Evolutionary conservation across 2,113 vertebrate genomes (phyloP).

Genomic region (Caretta caretta): DNA sequence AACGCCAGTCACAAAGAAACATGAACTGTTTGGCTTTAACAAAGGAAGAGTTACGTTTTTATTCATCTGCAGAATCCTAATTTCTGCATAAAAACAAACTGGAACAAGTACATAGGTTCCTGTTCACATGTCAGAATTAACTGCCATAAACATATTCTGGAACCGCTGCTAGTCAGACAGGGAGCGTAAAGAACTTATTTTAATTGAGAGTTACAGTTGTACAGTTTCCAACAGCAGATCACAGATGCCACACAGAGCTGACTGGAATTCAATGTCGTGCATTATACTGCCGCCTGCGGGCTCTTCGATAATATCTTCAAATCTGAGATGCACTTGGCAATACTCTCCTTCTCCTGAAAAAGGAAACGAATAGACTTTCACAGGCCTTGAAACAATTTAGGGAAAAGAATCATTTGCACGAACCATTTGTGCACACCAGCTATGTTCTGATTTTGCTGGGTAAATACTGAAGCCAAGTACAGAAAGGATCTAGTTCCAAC

Average conservation of each 20-base stretch:
- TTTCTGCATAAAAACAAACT: neutral
- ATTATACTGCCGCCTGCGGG: slow-evolving; percentile 73
- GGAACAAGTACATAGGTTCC: neutral
- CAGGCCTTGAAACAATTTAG: neutral
- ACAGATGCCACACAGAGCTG: accelerated
- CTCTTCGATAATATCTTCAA: slow-evolving; percentile 89
- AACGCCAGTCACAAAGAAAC: neutral
- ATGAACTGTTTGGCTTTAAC: neutral
- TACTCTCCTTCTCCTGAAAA: slow-evolving; percentile 93
- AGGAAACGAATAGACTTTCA: slow-evolving; percentile 46
- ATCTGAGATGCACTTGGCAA: slow-evolving; percentile 94
- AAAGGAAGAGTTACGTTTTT: too few species aligned
- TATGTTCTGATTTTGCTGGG: neutral
- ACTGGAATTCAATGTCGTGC: accelerated
- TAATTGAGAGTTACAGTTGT: slow-evolving; percentile 25
- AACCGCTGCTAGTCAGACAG: neutral
- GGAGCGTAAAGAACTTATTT: neutral
- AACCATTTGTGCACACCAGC: accelerated
- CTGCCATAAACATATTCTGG: neutral
- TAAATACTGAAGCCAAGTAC: neutral
- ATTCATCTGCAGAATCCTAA: neutral
- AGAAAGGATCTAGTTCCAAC: neutral
- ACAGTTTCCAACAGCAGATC: slow-evolving; percentile 11
- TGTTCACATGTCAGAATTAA: neutral
- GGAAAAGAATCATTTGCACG: neutral